phyloP scores from a whole-genome alignment of 1,140 invertebrate species.

The Drosophila carrolli region DNA sequence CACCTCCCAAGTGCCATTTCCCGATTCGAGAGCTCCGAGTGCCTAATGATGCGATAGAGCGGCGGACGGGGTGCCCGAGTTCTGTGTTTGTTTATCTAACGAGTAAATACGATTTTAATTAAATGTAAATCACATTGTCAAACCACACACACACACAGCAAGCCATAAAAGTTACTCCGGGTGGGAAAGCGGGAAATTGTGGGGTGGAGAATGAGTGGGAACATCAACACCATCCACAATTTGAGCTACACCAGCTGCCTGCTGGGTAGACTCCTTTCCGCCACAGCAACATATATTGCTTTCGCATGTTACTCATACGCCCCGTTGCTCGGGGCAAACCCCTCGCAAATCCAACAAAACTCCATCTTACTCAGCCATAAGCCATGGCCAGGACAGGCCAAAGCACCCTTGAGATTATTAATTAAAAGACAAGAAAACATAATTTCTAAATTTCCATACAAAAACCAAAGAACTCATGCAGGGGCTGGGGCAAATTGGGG shows the following conservation, averaged over 20 bases:
- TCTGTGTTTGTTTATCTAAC: slow-evolving; percentile 75
- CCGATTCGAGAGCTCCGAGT: slow-evolving; percentile 20
- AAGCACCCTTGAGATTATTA: slow-evolving; percentile 76
- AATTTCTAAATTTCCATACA: slow-evolving; percentile 75
- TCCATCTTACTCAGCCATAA: slow-evolving; percentile 32
- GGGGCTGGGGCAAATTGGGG: not conserved
- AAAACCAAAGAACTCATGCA: slow-evolving; percentile 14
- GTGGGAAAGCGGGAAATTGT: slow-evolving; percentile 1
- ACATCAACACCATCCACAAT: slow-evolving; percentile 5
- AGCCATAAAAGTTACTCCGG: slow-evolving; percentile 56
- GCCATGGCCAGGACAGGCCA: slow-evolving; percentile 13
- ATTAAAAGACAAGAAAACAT: slow-evolving; percentile 82
- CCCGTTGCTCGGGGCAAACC: slow-evolving; percentile 17
- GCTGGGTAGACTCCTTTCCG: slow-evolving; percentile 17
- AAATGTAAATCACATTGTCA: slow-evolving; percentile 83
- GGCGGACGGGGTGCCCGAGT: slow-evolving; percentile 8
- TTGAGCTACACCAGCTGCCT: slow-evolving; percentile 39
- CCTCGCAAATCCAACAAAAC: slow-evolving; percentile 14
- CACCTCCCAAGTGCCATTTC: not conserved
- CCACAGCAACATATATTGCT: slow-evolving; percentile 53
- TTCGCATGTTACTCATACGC: slow-evolving; percentile 62
- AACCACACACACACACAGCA: slow-evolving; percentile 42
- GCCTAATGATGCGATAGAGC: slow-evolving; percentile 33
- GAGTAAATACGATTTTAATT: slow-evolving; percentile 83
- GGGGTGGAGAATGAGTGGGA: not conserved